These are phyloP conservation scores for Atrina japonica DNA, from an alignment of 2,888 invertebrate genomes.

Conservation along the genomic window DNA sequence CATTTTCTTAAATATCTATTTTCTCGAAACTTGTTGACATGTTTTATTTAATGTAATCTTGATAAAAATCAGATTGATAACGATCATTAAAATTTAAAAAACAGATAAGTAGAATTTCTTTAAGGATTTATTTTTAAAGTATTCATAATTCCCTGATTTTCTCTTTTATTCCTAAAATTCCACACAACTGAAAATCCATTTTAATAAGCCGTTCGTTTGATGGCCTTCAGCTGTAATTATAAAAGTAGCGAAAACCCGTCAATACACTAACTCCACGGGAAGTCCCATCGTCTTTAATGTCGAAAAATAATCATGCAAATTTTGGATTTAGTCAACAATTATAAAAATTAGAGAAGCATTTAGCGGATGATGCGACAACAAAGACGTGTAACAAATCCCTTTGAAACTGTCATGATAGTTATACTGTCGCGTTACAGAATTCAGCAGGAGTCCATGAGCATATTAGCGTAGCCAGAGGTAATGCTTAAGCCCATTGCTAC, in stretches of 20 bases:
- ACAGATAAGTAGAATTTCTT: slow-evolving; percentile 11
- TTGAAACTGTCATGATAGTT: slow-evolving; percentile 22
- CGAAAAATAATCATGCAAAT: slow-evolving; percentile 7
- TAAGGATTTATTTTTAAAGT: slow-evolving; percentile 16
- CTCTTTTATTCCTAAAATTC: no score
- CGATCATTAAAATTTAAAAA: slow-evolving; percentile 14
- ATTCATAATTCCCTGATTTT: slow-evolving; percentile 5
- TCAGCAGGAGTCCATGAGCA: no score
- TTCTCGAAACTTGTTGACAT: slow-evolving; percentile 27
- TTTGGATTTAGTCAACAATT: slow-evolving; percentile 6
- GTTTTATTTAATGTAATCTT: slow-evolving; percentile 13
- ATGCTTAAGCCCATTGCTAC: no score
- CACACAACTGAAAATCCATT: slow-evolving; percentile 12
- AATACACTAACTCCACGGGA: no score
- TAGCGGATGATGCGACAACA: slow-evolving; percentile 25
- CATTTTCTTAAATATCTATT: slow-evolving; percentile 18
- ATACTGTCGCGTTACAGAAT: no score
- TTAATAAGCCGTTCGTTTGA: slow-evolving; percentile 31
- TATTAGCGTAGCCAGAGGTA: no score
- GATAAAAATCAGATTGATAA: slow-evolving; percentile 30
- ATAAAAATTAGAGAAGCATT: slow-evolving; percentile 28
- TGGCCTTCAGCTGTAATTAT: no score
- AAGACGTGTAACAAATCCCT: slow-evolving; percentile 25
- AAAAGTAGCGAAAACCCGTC: no score
- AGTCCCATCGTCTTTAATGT: slow-evolving; percentile 14